Percentiles rank a stretch among this genome's conserved stretches.
Conservation (phyloP, 2,797 vertebrate genomes). For the Luscinia luscinia region DNA sequence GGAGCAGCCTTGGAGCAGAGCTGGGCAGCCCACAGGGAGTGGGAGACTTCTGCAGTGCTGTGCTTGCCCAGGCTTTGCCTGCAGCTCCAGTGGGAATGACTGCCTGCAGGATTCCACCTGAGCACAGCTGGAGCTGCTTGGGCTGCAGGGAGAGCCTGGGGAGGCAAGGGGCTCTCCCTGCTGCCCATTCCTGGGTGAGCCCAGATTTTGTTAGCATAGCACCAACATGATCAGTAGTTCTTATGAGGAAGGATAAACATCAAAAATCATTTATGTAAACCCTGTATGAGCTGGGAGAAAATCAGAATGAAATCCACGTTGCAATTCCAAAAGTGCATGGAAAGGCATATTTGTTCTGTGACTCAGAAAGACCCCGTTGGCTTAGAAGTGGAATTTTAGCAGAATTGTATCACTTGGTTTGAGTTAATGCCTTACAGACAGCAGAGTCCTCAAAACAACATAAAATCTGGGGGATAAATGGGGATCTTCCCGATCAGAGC, state of each 20-base stretch:
- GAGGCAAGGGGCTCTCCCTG: neutral
- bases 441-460: neutral
- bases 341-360: neutral
- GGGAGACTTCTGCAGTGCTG: neutral
- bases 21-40: neutral
- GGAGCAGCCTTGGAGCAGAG: neutral
- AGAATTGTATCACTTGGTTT: neutral
- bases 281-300: neutral
- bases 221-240: neutral
- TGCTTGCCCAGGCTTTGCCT: neutral
- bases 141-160: neutral
- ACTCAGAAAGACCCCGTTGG: neutral
- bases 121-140: neutral
- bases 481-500: neutral
- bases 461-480: neutral
- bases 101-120: neutral
- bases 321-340: neutral
- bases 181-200: neutral
- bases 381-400: neutral
- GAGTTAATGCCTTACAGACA: slow-evolving; percentile 14
- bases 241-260: neutral
- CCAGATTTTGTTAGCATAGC: neutral
- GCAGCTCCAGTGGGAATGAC: neutral
- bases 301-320: neutral
- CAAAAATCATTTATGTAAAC: neutral